phyloP scores from a whole-genome alignment of 2,113 vertebrate genomes.

The Gymnarchus niloticus region DNA sequence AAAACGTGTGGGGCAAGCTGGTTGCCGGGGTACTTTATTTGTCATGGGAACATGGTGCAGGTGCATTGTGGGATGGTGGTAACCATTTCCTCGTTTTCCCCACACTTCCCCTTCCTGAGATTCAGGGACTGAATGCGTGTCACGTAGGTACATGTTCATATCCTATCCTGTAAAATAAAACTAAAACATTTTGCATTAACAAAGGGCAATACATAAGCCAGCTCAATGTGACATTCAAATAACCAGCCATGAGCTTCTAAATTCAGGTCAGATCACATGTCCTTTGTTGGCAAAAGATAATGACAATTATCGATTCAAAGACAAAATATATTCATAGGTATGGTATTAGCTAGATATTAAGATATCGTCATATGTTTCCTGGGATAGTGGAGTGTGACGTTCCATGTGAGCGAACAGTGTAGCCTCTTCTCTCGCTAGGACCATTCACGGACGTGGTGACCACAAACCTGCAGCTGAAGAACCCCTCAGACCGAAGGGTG shows the following conservation, averaged over 20 bases:
- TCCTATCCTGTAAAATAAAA: too few relatives aligned
- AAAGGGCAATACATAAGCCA: too few relatives aligned
- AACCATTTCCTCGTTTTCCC: not conserved
- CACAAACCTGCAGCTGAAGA: slow-evolving; percentile 80
- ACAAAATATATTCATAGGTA: too few relatives aligned
- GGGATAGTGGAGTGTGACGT: not conserved
- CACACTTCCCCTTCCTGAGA: not conserved
- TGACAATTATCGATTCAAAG: too few relatives aligned
- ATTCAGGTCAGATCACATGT: too few relatives aligned
- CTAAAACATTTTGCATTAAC: too few relatives aligned
- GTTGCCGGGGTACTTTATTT: not conserved
- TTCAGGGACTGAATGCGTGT: not conserved
- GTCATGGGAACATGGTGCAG: not conserved
- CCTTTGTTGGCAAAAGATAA: too few relatives aligned
- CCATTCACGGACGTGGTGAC: slow-evolving; percentile 89
- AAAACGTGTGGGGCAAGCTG: not conserved
- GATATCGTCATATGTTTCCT: too few relatives aligned
- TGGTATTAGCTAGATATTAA: too few relatives aligned
- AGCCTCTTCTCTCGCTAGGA: slow-evolving; percentile 50
- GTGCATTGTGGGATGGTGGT: not conserved
- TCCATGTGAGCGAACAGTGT: not conserved
- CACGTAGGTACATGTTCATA: too few relatives aligned
- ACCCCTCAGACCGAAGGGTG: slow-evolving; percentile 81
- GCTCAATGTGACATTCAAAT: too few relatives aligned
- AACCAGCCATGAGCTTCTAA: too few relatives aligned